These are phyloP conservation scores for Apocrypta bakeri DNA, from an alignment of 1,140 invertebrate species.

Conservation along the genomic window DNA sequence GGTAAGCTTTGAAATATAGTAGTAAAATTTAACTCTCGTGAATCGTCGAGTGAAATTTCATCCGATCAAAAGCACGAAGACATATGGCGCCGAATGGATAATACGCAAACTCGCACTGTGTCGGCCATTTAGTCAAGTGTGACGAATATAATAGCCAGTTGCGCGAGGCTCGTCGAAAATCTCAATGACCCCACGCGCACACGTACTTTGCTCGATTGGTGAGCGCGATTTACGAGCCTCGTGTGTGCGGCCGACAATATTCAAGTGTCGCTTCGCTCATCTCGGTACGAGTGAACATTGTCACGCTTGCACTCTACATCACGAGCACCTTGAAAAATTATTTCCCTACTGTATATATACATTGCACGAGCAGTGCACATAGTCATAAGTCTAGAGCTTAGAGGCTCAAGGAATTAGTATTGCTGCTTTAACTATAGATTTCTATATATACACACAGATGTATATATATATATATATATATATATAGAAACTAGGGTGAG, in stretches of 20 bases:
- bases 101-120: neutral
- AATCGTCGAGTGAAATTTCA: slow-evolving; percentile 11
- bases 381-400: slow-evolving; percentile 33
- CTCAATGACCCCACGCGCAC: neutral
- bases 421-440: no score
- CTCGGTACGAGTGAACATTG: no score
- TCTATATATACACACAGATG: no score
- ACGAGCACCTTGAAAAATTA: no score
- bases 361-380: neutral
- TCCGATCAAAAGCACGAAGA: neutral
- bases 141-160: slow-evolving; percentile 30
- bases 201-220: slow-evolving; percentile 40
- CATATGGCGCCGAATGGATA: neutral
- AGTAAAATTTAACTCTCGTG: no score
- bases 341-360: neutral
- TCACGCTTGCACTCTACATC: no score
- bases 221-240: slow-evolving; percentile 4
- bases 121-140: neutral
- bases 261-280: no score
- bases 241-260: neutral
- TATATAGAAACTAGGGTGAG: no score
- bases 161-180: slow-evolving; percentile 31
- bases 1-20: no score
- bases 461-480: no score
- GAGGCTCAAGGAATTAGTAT: slow-evolving; percentile 33